Base-by-base conservation (phyloP, 2,113 vertebrate genomes). In the Lasiurus borealis region DNA sequence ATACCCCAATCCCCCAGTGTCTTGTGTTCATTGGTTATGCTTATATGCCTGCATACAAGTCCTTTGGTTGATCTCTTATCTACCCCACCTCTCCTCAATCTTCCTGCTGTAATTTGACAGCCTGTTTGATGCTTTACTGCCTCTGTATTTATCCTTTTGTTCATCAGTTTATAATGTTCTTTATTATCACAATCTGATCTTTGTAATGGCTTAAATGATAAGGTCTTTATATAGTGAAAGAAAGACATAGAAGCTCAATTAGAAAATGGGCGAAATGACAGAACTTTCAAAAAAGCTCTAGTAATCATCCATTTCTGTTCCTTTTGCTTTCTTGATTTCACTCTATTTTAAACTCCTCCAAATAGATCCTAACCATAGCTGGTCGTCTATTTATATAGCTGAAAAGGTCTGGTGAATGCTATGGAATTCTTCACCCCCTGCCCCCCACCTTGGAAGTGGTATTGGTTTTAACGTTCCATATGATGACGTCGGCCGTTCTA, bases 391-490 rank as follows among this genome's bases (percentile, higher is more conserved):
- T 82, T 83, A 73, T 21, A 68, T 11, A 78, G 31, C 86, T 64
- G 34, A 50, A 36, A 95, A 80, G 57, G 44, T 89, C 97, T 94
- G 73, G 77, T 88, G 64, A 88, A 86, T 72, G 21, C 69, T 85
- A 27, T 66, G 78, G 80, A 69, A 92, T 83, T 91, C 27, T 89
- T 21, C 40, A 40, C 40, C 40, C 40, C 62, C 23, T 50, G 3
- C 48, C 16, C 34, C 8, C 34, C 15, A 31, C n/a, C 29, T 83
- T 85, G 77, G 85, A 91, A 95, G 86, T 83, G 88, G 69, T 82
- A 73, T 34, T 91, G 23, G 18, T 88, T 97, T 95, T 96, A 64
- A 77, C 72, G 71, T 91, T 91, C 76, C 85, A 36, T 66, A 40
- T 40, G 88, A 91, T 78, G 69, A 64, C 0, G 0, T 96, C 96